Base-by-base conservation (phyloP, 2,797 vertebrate species). In the Staurois parvus region DNA sequence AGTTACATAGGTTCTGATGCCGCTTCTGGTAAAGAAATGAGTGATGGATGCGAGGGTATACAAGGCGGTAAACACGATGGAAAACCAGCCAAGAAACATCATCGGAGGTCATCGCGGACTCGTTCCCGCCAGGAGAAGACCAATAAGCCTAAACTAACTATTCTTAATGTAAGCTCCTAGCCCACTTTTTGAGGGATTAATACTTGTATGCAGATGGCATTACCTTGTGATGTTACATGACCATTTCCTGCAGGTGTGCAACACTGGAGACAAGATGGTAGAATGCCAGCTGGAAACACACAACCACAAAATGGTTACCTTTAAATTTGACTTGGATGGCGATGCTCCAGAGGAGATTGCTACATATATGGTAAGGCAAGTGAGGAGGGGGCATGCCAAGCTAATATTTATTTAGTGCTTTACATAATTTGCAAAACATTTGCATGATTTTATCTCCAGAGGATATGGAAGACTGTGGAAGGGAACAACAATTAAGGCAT, bases 301-400 rank as follows among this genome's bases (percentile, higher is more conserved):
- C 82, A 99, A 99, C 90, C 98, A 99, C 91, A 99, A 99, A 93
- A 99, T 98, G 98, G 98, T 99, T 89, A 99, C 98, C 0, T 99
- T 99, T 89, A 99, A 99, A 90, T 99, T 99, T 87, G 98, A 99
- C 89, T 94, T 99, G 90, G 98, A 99, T 32, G 98, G 98, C 19
- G 98, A 99, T 0, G 98, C 98, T 0, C 98, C 98, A 0, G 98
- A 99, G n/a, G 98, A 99, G 90, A 99, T 99, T 0, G 98, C 98
- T 13, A 99, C 96, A 0, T 99, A 99, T 88, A 99, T 99, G 98
- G 98, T 99, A 88, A 91, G 91, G 85, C 11, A 34, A 56, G 32
- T 64, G 48, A 1, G 48, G 17, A 19, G 17, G 17, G 48, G 45
- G 13, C 3, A 2, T 52, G 48, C 5, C 48, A 59, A 24, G 52